Conservation (phyloP, 2,888 invertebrate genomes). For the Pachycephus smyrnensis region DNA sequence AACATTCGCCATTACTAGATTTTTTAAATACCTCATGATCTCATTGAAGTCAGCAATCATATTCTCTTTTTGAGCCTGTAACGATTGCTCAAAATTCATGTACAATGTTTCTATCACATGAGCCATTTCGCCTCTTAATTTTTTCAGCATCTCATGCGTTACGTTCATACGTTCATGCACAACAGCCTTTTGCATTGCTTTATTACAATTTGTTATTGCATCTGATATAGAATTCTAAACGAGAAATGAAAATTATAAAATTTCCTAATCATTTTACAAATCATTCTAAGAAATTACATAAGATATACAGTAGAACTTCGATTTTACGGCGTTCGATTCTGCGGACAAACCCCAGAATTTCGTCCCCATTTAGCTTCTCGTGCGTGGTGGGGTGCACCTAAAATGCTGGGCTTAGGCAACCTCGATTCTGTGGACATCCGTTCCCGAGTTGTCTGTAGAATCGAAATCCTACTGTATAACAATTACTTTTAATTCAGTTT, state of each 20-base stretch:
- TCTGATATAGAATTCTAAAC: constrained; percentile 10
- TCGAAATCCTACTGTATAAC: background rate
- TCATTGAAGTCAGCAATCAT: constrained; percentile 54
- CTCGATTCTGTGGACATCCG: background rate
- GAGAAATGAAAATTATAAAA: background rate
- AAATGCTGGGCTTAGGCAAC: background rate
- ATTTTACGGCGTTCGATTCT: background rate
- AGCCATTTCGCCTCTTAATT: constrained; percentile 45
- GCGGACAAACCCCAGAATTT: background rate
- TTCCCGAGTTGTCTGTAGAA: background rate
- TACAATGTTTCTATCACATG: constrained; percentile 39
- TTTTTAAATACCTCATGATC: constrained; percentile 46
- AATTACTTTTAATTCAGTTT: constrained; percentile 41
- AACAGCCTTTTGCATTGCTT: constrained; percentile 41
- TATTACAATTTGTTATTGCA: constrained; percentile 28
- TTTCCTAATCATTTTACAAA: background rate
- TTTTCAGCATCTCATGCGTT: constrained; percentile 44
- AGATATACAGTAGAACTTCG: background rate
- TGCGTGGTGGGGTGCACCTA: background rate
- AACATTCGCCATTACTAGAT: background rate
- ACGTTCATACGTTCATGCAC: constrained; percentile 42
- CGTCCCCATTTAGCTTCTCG: background rate
- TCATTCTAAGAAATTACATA: background rate
- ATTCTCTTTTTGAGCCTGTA: constrained; percentile 39
- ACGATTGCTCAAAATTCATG: constrained; percentile 41